phyloP scores from a whole-genome alignment of 1,140 invertebrate species.

The Drosophila sulfurigaster region DNA sequence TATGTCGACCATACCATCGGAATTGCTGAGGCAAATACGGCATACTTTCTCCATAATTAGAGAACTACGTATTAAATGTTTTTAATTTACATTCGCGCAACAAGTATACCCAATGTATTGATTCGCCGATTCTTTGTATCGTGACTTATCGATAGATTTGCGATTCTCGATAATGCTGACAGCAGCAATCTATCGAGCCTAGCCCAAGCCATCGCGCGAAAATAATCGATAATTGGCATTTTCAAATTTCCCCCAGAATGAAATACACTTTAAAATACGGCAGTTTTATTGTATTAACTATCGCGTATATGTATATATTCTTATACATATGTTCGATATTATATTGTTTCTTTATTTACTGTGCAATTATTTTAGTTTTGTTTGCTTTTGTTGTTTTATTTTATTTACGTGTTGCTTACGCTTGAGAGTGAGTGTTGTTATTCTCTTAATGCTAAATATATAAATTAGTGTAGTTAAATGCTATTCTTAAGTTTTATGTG shows the following conservation, averaged over 20 bases:
- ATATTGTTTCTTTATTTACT: slow-evolving; percentile 33
- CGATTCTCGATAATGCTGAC: background rate
- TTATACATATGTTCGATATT: slow-evolving; percentile 26
- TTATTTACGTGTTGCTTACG: slow-evolving; percentile 12
- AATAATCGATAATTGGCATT: background rate
- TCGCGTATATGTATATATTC: slow-evolving; percentile 18
- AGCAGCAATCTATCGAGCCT: background rate
- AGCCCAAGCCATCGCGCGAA: background rate
- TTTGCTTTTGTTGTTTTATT: slow-evolving; percentile 25
- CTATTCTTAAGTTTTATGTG: slow-evolving; percentile 42
- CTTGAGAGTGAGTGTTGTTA: slow-evolving; percentile 8
- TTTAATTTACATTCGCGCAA: slow-evolving; percentile 3
- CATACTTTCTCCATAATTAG: slow-evolving; percentile 17
- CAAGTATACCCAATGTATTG: background rate
- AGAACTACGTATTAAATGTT: background rate
- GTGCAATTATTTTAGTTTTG: slow-evolving; percentile 36
- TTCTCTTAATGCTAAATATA: slow-evolving; percentile 29
- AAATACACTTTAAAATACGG: background rate
- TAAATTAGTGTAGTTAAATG: slow-evolving; percentile 53
- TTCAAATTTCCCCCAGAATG: background rate
- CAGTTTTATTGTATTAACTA: slow-evolving; percentile 43
- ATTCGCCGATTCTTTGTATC: background rate
- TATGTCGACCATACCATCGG: slow-evolving; percentile 11
- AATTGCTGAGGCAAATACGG: slow-evolving; percentile 14
- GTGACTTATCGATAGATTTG: slow-evolving; percentile 2